phyloP scores from a whole-genome alignment of 1,140 invertebrate genomes.

The Cryptotermes secundus region DNA sequence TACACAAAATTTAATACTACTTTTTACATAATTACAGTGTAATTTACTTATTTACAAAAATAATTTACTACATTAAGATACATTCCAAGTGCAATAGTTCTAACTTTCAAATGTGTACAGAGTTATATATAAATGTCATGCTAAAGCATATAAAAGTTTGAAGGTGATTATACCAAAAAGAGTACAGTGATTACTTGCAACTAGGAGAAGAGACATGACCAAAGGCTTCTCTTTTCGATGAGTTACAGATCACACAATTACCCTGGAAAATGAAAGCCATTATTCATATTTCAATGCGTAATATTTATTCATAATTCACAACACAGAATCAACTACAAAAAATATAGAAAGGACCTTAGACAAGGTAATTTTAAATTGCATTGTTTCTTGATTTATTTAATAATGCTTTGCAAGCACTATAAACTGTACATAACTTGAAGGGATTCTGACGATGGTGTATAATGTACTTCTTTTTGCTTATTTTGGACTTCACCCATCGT shows the following conservation, averaged over 20 bases:
- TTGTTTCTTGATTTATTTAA: no score
- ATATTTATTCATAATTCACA: no score
- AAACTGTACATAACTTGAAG: no score
- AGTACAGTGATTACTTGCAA: not conserved
- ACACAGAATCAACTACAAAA: no score
- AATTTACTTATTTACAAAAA: not conserved
- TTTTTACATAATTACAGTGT: not conserved
- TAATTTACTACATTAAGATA: not conserved
- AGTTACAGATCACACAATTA: slow-evolving; percentile 62
- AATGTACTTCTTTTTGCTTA: no score
- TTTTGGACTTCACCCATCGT: no score
- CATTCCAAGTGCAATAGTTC: not conserved
- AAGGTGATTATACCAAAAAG: not conserved
- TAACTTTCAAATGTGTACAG: not conserved
- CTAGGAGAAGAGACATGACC: not conserved
- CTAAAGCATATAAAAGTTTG: not conserved
- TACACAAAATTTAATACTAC: no score
- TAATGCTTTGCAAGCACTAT: no score
- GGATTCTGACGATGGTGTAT: no score
- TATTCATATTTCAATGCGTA: not conserved
- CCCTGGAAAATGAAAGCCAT: slow-evolving; percentile 46
- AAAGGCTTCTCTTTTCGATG: slow-evolving; percentile 36
- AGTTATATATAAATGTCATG: not conserved
- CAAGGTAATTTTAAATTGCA: no score
- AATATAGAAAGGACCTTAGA: no score